Percentiles rank a stretch among this genome's conserved stretches.
phyloP scores from a whole-genome alignment of 1,140 invertebrate species.

The Andricus grossulariae region DNA sequence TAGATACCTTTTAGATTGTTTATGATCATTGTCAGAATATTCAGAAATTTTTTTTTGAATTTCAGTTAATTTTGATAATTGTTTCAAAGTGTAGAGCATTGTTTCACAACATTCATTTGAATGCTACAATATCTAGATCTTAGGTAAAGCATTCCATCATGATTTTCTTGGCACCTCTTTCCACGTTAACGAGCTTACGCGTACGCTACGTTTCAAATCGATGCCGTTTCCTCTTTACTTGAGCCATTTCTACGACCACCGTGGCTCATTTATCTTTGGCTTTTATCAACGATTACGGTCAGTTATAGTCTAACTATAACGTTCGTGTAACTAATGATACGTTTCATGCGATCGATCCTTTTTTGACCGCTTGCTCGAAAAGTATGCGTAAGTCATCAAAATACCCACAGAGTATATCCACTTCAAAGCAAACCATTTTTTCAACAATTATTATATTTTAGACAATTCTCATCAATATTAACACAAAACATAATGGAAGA shows the following conservation, averaged over 20 bases:
- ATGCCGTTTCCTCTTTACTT: slow-evolving; percentile 6
- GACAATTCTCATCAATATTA: too few relatives aligned
- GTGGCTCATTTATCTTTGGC: slow-evolving; percentile 36
- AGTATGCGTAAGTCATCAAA: slow-evolving; percentile 25
- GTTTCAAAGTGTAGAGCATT: too few relatives aligned
- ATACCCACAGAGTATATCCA: background rate
- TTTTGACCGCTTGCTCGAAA: slow-evolving; percentile 41
- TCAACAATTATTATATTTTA: too few relatives aligned
- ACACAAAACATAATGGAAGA: too few relatives aligned
- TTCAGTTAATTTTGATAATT: too few relatives aligned
- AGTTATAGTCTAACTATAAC: slow-evolving; percentile 35
- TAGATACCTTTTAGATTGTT: too few relatives aligned
- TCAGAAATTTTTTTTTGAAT: too few relatives aligned
- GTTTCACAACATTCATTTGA: too few relatives aligned
- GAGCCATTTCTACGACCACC: slow-evolving; percentile 21
- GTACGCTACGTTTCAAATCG: slow-evolving; percentile 30
- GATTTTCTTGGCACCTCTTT: background rate
- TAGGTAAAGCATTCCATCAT: too few relatives aligned
- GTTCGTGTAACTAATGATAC: slow-evolving; percentile 50
- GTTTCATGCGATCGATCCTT: slow-evolving; percentile 39
- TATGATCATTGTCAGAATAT: too few relatives aligned
- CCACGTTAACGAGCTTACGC: slow-evolving; percentile 28
- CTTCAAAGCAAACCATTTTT: too few relatives aligned
- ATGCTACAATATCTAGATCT: too few relatives aligned
- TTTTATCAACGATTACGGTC: slow-evolving; percentile 44